Evolutionary conservation across 2,888 invertebrate genomes (phyloP).

Genomic region (Dorcus hopei): DNA sequence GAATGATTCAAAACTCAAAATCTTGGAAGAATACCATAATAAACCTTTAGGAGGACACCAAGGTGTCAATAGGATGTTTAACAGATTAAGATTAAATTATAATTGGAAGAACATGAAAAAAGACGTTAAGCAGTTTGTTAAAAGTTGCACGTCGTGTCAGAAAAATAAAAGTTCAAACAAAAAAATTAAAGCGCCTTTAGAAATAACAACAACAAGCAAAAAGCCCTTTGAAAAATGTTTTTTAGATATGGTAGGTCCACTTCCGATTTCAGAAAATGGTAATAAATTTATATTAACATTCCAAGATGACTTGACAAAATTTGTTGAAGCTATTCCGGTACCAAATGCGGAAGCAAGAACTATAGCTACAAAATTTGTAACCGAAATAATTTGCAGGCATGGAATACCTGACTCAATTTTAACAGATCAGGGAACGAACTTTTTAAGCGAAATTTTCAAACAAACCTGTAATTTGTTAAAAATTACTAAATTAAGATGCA

Average conservation of each 20-base stretch:
- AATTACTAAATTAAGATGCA: slow-evolving; percentile 22
- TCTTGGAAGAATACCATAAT: slow-evolving; percentile 15
- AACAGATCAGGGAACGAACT: slow-evolving; percentile 33
- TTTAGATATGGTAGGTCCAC: slow-evolving; percentile 35
- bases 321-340: slow-evolving; percentile 32
- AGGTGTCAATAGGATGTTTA: slow-evolving; percentile 8
- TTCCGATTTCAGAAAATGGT: slow-evolving; percentile 27
- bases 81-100: slow-evolving; percentile 13
- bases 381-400: slow-evolving; percentile 28
- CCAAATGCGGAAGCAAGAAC: slow-evolving; percentile 34
- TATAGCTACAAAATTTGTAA: slow-evolving; percentile 28
- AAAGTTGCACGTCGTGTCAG: slow-evolving; percentile 9
- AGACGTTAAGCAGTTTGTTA: slow-evolving; percentile 17
- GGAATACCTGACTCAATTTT: slow-evolving; percentile 32
- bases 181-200: slow-evolving; percentile 34
- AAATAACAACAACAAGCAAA: slow-evolving; percentile 33
- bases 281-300: slow-evolving; percentile 31
- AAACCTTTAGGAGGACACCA: slow-evolving; percentile 12
- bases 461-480: slow-evolving; percentile 30
- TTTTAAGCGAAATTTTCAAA: slow-evolving; percentile 31
- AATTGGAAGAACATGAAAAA: slow-evolving; percentile 19
- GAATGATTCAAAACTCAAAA: not conserved
- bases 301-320: slow-evolving; percentile 39
- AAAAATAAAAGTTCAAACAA: slow-evolving; percentile 24
- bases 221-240: slow-evolving; percentile 33